These are phyloP conservation scores for Pyrgilauda ruficollis DNA, from an alignment of 2,113 vertebrate genomes.

Conservation along the genomic window DNA sequence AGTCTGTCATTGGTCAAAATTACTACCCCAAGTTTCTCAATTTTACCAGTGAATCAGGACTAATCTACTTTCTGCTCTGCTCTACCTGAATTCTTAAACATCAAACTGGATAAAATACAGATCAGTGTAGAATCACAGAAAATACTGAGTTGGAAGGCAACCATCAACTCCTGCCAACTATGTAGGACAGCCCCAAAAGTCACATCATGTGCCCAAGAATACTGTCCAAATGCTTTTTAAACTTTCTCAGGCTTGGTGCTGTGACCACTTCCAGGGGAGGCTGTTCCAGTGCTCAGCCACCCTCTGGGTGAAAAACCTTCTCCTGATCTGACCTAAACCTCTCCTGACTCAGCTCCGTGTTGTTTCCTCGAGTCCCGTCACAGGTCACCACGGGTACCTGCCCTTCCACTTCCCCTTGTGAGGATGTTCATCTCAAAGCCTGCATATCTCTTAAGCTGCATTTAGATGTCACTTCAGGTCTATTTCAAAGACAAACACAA, in stretches of 20 bases:
- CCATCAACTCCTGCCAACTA: not conserved
- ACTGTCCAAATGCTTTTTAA: not conserved
- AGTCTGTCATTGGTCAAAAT: not conserved
- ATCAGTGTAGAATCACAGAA: not conserved
- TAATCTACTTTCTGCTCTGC: not conserved
- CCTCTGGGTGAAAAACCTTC: fast-evolving
- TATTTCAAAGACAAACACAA: not conserved
- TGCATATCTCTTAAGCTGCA: not conserved
- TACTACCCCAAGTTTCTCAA: not conserved
- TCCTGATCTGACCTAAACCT: not conserved
- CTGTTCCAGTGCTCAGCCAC: not conserved
- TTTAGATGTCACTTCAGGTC: not conserved
- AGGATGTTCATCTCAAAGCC: not conserved
- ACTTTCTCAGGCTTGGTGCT: not conserved
- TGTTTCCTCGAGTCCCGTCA: not conserved
- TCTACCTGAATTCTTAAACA: not conserved
- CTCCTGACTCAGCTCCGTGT: not conserved
- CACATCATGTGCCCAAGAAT: not conserved
- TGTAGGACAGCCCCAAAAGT: not conserved
- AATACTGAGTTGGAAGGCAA: not conserved
- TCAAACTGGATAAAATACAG: not conserved
- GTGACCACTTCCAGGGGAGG: not conserved
- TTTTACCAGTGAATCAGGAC: not conserved
- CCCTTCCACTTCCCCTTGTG: not conserved
- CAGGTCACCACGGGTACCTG: not conserved